These are phyloP conservation scores for Chrysochloris asiatica DNA, from an alignment of 2,113 vertebrate species.

Conservation along the genomic window DNA sequence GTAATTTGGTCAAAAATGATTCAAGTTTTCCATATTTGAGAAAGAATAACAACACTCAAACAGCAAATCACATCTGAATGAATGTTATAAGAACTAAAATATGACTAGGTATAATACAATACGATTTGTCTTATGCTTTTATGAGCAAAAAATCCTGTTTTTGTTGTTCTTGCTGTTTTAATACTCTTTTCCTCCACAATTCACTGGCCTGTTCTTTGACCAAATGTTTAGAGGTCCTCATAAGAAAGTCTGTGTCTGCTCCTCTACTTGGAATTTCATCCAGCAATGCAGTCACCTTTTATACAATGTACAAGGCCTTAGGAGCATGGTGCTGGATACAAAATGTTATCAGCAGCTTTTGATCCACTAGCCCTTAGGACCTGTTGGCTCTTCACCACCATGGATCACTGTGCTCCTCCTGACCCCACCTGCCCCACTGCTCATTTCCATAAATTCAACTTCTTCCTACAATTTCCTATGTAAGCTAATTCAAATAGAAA, in stretches of 20 bases:
- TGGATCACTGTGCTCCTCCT: conserved; percentile 34
- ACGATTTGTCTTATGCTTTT: not conserved
- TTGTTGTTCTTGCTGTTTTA: not conserved
- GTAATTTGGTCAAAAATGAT: conserved; percentile 55
- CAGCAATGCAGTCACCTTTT: conserved; percentile 33
- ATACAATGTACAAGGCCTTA: conserved; percentile 57
- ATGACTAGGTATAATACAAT: conserved; percentile 33
- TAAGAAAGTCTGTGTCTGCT: not conserved
- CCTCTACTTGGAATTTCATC: conserved; percentile 5
- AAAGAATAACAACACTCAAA: conserved; percentile 33
- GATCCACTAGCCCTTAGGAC: conserved; percentile 55
- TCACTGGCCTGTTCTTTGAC: not conserved
- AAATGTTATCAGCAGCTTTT: conserved; percentile 30
- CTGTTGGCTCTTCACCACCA: conserved; percentile 18
- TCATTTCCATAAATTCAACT: conserved; percentile 71
- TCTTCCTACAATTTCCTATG: conserved; percentile 49
- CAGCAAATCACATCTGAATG: conserved; percentile 17
- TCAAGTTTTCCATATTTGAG: conserved; percentile 62
- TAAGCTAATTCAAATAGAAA: conserved; percentile 73
- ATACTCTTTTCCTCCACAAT: conserved; percentile 11
- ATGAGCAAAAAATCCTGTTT: conserved; percentile 38
- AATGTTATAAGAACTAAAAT: conserved; percentile 65
- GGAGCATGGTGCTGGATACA: conserved; percentile 7
- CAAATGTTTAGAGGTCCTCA: conserved; percentile 3
- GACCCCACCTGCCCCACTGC: conserved; percentile 31